Percentiles rank a stretch among this genome's conserved stretches.
Evolutionary conservation across 2,113 vertebrate species (phyloP).

Genomic region (Burhinus oedicnemus): DNA sequence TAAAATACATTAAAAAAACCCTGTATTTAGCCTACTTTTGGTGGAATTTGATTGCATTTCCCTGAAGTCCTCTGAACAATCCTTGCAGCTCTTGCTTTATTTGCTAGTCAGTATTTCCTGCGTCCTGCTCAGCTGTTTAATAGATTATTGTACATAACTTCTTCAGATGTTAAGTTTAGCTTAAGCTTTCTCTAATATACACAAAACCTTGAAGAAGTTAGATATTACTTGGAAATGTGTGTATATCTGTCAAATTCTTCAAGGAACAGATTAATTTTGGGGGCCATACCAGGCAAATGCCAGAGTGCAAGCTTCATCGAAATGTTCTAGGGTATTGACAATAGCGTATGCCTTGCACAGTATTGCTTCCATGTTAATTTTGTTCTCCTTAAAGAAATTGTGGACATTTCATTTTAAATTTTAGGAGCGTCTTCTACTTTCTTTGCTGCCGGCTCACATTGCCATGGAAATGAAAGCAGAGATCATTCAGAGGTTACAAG

Average conservation of each 20-base stretch:
- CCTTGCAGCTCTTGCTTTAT: background rate
- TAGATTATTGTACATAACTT: background rate
- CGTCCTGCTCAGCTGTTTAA: background rate
- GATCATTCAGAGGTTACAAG: conserved; percentile 96
- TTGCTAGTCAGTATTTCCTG: background rate
- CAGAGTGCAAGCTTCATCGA: background rate
- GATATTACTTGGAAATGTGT: background rate
- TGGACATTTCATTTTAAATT: background rate
- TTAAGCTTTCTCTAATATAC: background rate
- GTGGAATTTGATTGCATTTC: background rate
- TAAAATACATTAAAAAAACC: background rate
- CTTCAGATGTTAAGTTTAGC: background rate
- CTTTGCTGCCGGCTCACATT: conserved; percentile 94
- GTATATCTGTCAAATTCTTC: background rate
- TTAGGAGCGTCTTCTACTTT: conserved; percentile 93
- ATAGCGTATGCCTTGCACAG: background rate
- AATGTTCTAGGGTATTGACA: background rate
- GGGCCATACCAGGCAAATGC: background rate
- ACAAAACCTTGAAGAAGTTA: background rate
- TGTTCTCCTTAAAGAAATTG: background rate
- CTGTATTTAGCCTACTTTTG: background rate
- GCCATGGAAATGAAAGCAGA: conserved; percentile 98
- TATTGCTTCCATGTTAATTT: background rate
- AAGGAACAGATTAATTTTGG: background rate
- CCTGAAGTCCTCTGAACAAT: background rate